These are phyloP conservation scores for Zosterops hypoxanthus DNA, from an alignment of 2,113 vertebrate species.

Conservation along the genomic window DNA sequence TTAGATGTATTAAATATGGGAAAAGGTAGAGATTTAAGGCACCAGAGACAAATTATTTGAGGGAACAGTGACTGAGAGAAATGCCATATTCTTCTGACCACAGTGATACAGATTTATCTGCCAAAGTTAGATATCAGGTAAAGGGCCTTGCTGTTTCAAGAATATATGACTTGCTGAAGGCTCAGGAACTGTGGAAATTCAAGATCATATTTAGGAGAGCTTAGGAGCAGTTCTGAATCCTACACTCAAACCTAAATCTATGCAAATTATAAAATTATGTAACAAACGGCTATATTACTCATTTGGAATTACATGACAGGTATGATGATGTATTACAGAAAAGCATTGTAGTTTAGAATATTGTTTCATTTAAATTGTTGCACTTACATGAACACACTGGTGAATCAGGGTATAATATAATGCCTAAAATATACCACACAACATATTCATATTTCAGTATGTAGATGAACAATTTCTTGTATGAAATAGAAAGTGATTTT, in stretches of 20 bases:
- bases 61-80: neutral
- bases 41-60: neutral
- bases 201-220: neutral
- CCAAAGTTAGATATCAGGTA: neutral
- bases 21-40: neutral
- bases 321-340: neutral
- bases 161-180: neutral
- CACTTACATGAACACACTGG: accelerated
- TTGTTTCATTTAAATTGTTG: neutral
- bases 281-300: neutral
- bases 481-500: neutral
- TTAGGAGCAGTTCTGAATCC: neutral
- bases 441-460: neutral
- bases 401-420: neutral
- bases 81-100: neutral
- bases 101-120: neutral
- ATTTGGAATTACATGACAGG: neutral
- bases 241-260: neutral
- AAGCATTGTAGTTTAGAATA: neutral
- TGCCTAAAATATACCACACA: neutral
- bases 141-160: neutral
- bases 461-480: neutral
- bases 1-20: neutral
- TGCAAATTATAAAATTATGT: neutral
- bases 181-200: neutral